Conservation (phyloP, 2,797 vertebrate species). For the Scarus forsteni region DNA sequence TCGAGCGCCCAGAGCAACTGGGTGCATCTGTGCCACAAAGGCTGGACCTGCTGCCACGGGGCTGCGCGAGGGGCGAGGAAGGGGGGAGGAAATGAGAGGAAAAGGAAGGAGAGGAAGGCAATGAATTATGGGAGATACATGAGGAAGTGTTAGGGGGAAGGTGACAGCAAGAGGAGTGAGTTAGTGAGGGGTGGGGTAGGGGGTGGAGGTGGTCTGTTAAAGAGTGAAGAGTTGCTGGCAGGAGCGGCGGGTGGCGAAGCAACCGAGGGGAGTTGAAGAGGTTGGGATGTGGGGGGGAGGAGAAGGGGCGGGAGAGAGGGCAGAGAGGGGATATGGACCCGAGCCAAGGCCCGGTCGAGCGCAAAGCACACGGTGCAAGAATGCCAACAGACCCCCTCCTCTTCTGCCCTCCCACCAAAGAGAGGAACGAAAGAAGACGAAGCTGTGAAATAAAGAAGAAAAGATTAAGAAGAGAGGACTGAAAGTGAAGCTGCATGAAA, state of each 20-base stretch:
- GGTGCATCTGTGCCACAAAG: constrained; percentile 77
- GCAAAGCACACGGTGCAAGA: constrained; percentile 81
- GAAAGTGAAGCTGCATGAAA: background rate
- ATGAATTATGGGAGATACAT: constrained; percentile 54
- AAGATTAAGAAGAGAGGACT: background rate
- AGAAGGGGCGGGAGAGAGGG: constrained; percentile 66
- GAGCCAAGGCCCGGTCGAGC: constrained; percentile 76
- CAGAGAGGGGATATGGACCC: constrained; percentile 78
- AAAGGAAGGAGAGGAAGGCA: constrained; percentile 13
- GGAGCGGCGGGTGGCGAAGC: constrained; percentile 52
- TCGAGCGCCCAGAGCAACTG: constrained; percentile 70
- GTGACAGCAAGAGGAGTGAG: constrained; percentile 58
- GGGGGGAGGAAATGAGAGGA: background rate
- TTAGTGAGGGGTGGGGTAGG: background rate
- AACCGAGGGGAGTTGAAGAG: constrained; percentile 64
- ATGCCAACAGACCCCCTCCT: constrained; percentile 78
- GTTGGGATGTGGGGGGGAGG: constrained; percentile 47
- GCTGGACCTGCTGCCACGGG: constrained; percentile 82
- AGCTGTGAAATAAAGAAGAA: constrained; percentile 35
- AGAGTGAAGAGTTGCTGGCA: constrained; percentile 55
- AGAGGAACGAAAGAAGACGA: constrained; percentile 26
- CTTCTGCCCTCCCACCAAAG: constrained; percentile 39
- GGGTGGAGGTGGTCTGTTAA: constrained; percentile 29
- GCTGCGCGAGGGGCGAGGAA: constrained; percentile 31
- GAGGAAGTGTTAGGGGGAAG: constrained; percentile 59